Conservation (phyloP, 1,140 invertebrate genomes). For the Calliphora vicina region DNA sequence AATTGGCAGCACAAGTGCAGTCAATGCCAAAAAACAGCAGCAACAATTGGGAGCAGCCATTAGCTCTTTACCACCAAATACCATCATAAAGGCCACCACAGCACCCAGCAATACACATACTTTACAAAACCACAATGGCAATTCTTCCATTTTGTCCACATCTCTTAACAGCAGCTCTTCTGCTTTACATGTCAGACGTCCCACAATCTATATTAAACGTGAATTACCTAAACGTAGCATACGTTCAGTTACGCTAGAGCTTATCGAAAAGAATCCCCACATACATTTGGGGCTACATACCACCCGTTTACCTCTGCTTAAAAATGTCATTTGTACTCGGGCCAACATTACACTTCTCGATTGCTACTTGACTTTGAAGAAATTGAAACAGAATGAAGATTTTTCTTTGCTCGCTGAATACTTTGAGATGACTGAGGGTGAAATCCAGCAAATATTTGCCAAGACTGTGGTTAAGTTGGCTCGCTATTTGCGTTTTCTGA, state of each 20-base stretch:
- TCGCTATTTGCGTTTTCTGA: constrained; percentile 51
- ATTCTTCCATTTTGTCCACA: not conserved
- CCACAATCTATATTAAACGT: constrained; percentile 53
- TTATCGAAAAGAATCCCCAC: constrained; percentile 51
- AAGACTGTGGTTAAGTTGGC: constrained; percentile 48
- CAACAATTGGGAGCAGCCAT: constrained; percentile 51
- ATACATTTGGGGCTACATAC: constrained; percentile 49
- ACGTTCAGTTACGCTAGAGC: constrained; percentile 48
- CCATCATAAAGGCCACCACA: constrained; percentile 51
- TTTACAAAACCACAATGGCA: constrained; percentile 20
- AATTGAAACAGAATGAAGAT: constrained; percentile 55
- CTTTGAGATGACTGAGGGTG: constrained; percentile 53
- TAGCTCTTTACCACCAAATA: constrained; percentile 54
- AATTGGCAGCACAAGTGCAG: constrained; percentile 22
- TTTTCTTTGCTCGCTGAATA: constrained; percentile 52
- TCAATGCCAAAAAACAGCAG: constrained; percentile 5
- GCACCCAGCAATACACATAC: not conserved
- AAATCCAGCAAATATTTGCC: constrained; percentile 52
- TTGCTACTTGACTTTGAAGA: constrained; percentile 56
- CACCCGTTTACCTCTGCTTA: constrained; percentile 48
- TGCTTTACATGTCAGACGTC: constrained; percentile 44
- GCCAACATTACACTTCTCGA: constrained; percentile 53
- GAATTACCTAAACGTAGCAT: constrained; percentile 52
- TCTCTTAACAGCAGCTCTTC: constrained; percentile 6
- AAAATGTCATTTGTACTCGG: constrained; percentile 49